phyloP scores from a whole-genome alignment of 1,140 invertebrate species.

The Drosophila repleta region DNA sequence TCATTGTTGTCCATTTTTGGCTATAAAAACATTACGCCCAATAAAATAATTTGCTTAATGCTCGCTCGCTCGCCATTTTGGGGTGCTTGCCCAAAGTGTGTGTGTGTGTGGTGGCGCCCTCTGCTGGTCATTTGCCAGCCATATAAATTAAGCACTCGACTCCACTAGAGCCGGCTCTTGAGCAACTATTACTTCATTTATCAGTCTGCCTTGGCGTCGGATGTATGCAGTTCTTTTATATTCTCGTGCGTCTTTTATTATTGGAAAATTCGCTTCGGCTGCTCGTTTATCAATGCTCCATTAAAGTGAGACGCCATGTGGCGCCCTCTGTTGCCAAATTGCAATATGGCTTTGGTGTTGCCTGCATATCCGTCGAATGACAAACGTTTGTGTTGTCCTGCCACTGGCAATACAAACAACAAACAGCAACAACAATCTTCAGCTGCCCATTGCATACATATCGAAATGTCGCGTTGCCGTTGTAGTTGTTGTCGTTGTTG shows the following conservation, averaged over 20 bases:
- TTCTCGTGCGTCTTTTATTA: constrained; percentile 52
- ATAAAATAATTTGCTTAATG: constrained; percentile 75
- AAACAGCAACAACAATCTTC: constrained; percentile 16
- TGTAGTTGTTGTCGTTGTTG: constrained; percentile 36
- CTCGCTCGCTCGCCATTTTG: constrained; percentile 39
- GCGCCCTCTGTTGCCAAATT: constrained; percentile 72
- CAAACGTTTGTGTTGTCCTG: constrained; percentile 70
- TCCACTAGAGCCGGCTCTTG: constrained; percentile 20
- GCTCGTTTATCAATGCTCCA: constrained; percentile 77
- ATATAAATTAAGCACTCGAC: constrained; percentile 45
- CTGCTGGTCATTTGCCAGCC: constrained; percentile 57
- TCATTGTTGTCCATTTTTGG: constrained; percentile 39
- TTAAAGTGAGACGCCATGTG: constrained; percentile 70
- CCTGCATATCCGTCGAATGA: constrained; percentile 71
- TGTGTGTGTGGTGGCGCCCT: constrained; percentile 42
- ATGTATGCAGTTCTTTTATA: constrained; percentile 33
- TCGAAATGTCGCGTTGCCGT: constrained; percentile 51
- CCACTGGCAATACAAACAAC: constrained; percentile 41
- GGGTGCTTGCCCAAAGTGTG: constrained; percentile 34
- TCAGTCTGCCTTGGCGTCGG: constrained; percentile 39
- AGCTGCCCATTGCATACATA: constrained; percentile 36
- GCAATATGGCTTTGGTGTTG: constrained; percentile 59
- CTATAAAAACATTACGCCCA: constrained; percentile 78
- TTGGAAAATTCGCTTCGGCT: constrained; percentile 39
- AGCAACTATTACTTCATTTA: constrained; percentile 35